A percentile compares a stretch with the other conserved stretches of the same genome.
These are phyloP conservation scores for Hirtodrosophila duncani DNA, from an alignment of 2,888 invertebrate genomes.

Conservation along the genomic window DNA sequence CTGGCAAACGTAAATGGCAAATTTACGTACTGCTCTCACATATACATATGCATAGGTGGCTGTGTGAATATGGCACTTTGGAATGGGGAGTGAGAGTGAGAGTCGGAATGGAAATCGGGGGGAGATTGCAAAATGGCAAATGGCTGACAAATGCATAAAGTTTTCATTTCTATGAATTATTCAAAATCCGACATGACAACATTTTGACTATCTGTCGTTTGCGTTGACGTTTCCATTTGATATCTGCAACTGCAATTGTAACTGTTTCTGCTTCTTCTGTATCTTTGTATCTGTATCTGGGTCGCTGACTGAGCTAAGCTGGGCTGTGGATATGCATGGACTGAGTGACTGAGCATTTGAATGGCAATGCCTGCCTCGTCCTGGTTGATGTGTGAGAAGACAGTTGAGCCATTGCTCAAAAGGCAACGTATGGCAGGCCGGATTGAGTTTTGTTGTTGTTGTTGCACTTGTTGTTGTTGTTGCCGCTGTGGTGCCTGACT, in stretches of 20 bases:
- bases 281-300: background rate
- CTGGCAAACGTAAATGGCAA: no score
- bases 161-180: slow-evolving; percentile 64
- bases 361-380: slow-evolving; percentile 13
- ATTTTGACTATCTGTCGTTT: slow-evolving; percentile 56
- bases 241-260: slow-evolving; percentile 37
- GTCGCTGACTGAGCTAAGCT: background rate
- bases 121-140: slow-evolving; percentile 30
- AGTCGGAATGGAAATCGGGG: background rate
- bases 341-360: slow-evolving; percentile 23
- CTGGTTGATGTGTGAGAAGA: slow-evolving; percentile 20
- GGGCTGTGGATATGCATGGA: background rate
- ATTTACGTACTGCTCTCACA: no score
- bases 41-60: no score
- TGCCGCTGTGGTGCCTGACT: no score
- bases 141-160: slow-evolving; percentile 67
- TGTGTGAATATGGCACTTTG: no score
- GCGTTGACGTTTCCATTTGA: slow-evolving; percentile 52
- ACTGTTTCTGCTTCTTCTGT: background rate
- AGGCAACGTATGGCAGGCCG: no score
- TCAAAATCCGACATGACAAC: slow-evolving; percentile 62
- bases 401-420: slow-evolving; percentile 17
- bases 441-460: no score
- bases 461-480: no score
- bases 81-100: no score